Percentiles rank a stretch among this genome's conserved stretches.
These are phyloP conservation scores for Crotalus horridus DNA, from an alignment of 2,113 vertebrate species.

Conservation along the genomic window DNA sequence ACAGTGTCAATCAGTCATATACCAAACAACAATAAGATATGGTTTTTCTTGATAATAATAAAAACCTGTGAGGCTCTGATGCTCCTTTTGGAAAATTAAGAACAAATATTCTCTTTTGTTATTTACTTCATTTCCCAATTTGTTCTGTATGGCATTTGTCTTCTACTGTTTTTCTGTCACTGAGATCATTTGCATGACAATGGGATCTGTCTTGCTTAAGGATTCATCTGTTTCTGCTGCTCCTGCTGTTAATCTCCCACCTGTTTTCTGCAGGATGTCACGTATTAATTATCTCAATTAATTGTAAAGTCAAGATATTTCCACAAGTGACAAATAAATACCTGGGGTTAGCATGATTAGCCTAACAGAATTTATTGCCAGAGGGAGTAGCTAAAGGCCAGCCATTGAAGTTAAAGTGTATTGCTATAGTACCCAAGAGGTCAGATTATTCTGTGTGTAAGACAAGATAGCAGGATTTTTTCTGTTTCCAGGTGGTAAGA, in stretches of 20 bases:
- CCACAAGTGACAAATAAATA: constrained; percentile 32
- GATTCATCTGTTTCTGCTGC: constrained; percentile 49
- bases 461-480: neutral
- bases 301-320: constrained; percentile 44
- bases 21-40: neutral
- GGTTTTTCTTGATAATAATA: constrained; percentile 1
- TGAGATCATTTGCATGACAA: constrained; percentile 59
- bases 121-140: constrained; percentile 54
- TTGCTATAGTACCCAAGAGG: neutral
- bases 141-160: constrained; percentile 44
- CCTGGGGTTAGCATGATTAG: neutral
- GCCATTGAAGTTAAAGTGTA: neutral
- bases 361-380: neutral
- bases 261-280: constrained; percentile 58
- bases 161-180: constrained; percentile 45
- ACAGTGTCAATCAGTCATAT: constrained; percentile 38
- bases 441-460: neutral
- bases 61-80: neutral
- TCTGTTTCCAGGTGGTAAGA: neutral
- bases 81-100: constrained; percentile 50
- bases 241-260: constrained; percentile 56
- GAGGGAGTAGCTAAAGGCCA: neutral
- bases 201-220: constrained; percentile 53
- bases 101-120: constrained; percentile 34
- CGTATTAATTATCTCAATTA: constrained; percentile 56